phyloP scores from a whole-genome alignment of 2,797 vertebrate genomes.

The Rhinichthys osculus region DNA sequence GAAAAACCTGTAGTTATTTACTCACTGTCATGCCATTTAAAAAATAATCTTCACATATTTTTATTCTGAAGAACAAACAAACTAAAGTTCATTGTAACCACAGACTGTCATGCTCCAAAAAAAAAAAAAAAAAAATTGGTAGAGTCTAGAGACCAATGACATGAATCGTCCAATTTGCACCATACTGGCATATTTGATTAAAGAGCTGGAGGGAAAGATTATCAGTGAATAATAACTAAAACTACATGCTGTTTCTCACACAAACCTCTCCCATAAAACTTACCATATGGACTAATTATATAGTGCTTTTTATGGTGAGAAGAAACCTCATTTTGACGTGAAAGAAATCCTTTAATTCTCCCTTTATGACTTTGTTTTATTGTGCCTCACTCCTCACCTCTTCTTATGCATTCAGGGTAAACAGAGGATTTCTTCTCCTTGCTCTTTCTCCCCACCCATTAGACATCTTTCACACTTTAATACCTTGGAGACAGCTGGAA shows the following conservation, averaged over 20 bases:
- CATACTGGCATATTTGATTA: not conserved
- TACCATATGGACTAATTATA: not conserved
- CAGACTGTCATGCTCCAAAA: not conserved
- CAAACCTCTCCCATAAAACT: not conserved
- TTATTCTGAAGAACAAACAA: not conserved
- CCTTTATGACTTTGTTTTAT: not conserved
- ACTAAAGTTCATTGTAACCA: not conserved
- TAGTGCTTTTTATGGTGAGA: too few relatives aligned
- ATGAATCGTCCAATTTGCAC: not conserved
- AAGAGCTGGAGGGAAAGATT: not conserved
- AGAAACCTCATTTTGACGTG: not conserved
- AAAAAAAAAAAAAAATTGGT: not conserved
- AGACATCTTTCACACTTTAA: constrained; percentile 62
- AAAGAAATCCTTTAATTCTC: not conserved
- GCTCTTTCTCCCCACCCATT: constrained; percentile 54
- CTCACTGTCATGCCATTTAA: not conserved
- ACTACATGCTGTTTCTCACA: not conserved
- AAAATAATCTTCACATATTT: not conserved
- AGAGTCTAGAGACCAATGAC: not conserved
- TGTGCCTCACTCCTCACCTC: constrained; percentile 7
- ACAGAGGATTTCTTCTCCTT: constrained; percentile 61
- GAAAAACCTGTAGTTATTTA: not conserved
- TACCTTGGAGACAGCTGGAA: constrained; percentile 62
- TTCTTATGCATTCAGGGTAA: constrained; percentile 56
- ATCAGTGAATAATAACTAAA: not conserved